Evolutionary conservation across 2,797 vertebrate species (phyloP).

Genomic region (Pelodytes ibericus): DNA sequence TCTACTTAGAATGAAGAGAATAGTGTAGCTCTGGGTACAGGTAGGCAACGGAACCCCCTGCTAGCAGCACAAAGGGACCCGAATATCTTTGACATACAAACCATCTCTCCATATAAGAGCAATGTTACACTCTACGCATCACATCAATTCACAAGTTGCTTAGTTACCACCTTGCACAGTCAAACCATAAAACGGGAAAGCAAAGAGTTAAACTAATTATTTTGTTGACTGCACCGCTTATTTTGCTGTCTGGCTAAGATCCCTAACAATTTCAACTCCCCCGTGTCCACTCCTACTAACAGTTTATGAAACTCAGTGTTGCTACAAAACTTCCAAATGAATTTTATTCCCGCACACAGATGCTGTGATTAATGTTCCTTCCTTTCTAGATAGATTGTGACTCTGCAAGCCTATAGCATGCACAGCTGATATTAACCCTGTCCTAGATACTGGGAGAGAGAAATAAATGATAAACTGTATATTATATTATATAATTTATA

Average conservation of each 20-base stretch:
- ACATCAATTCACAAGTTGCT: conserved; percentile 21
- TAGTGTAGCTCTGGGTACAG: too few relatives aligned
- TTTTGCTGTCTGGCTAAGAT: conserved; percentile 53
- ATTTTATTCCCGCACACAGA: not conserved
- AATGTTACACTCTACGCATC: too few relatives aligned
- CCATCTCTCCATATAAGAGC: too few relatives aligned
- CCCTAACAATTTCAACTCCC: conserved; percentile 41
- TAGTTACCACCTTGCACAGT: conserved; percentile 28
- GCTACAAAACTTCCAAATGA: conserved; percentile 10
- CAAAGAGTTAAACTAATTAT: conserved; percentile 51
- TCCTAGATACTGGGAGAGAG: too few relatives aligned
- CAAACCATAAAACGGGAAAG: not conserved
- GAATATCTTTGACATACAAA: too few relatives aligned
- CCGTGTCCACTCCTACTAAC: conserved; percentile 46
- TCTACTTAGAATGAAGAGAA: too few relatives aligned
- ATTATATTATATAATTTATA: too few relatives aligned
- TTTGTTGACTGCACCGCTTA: conserved; percentile 52
- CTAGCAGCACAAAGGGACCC: too few relatives aligned
- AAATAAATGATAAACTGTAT: too few relatives aligned
- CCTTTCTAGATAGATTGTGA: not conserved
- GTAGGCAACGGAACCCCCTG: too few relatives aligned
- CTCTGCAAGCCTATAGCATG: too few relatives aligned
- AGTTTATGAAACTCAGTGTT: conserved; percentile 38
- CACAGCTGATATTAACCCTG: too few relatives aligned
- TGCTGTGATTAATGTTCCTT: not conserved